These are phyloP conservation scores for Eucriotettix oculatus DNA, from an alignment of 2,888 invertebrate species.

Conservation along the genomic window DNA sequence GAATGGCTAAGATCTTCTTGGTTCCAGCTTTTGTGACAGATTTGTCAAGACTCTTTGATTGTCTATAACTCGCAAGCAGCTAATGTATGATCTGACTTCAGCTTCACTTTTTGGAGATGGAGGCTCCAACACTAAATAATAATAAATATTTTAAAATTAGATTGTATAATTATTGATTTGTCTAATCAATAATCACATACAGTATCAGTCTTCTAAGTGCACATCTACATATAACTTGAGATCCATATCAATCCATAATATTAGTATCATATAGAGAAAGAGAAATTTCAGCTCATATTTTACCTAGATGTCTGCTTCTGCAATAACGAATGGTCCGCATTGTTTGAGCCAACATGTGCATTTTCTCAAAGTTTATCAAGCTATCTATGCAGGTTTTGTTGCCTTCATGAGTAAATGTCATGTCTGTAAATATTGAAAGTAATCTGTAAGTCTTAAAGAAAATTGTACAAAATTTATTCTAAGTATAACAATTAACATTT, in stretches of 20 bases:
- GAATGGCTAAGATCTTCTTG: slow-evolving; percentile 33
- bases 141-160: not conserved
- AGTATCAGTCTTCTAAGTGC: no score
- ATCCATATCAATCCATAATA: no score
- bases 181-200: no score
- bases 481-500: no score
- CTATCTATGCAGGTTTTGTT: slow-evolving; percentile 65
- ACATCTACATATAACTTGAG: no score
- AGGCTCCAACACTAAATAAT: slow-evolving; percentile 43
- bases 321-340: slow-evolving; percentile 61
- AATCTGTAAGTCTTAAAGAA: not conserved
- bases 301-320: slow-evolving; percentile 50
- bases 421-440: slow-evolving; percentile 25
- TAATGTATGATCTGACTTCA: slow-evolving; percentile 50
- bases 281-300: slow-evolving; percentile 11
- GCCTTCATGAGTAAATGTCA: slow-evolving; percentile 72
- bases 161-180: no score
- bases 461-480: not conserved
- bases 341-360: slow-evolving; percentile 77
- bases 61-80: slow-evolving; percentile 60
- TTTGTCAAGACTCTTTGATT: slow-evolving; percentile 59
- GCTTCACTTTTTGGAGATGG: slow-evolving; percentile 53
- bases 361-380: slow-evolving; percentile 74
- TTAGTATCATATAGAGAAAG: no score
- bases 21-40: slow-evolving; percentile 63